Evolutionary conservation across 2,888 invertebrate species (phyloP).

Genomic region (Ormyrus pomaceus): DNA sequence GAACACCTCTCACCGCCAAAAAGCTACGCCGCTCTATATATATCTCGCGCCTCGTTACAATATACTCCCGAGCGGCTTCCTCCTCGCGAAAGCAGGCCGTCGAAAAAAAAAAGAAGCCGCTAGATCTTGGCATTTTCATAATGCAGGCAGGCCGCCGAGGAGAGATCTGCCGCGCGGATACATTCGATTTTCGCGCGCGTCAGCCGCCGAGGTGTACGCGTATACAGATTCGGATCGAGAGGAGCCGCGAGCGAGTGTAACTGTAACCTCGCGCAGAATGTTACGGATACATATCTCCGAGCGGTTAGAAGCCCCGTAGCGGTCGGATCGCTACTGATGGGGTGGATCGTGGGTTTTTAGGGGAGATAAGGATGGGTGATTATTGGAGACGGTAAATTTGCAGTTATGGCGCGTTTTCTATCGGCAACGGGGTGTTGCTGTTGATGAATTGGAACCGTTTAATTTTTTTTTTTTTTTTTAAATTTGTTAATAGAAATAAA

Average conservation of each 20-base stretch:
- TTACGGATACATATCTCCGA: conserved; percentile 43
- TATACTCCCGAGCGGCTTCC: no score
- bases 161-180: conserved; percentile 18
- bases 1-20: background rate
- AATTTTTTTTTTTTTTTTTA: no score
- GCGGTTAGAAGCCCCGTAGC: background rate
- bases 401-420: no score
- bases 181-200: conserved; percentile 34
- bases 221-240: background rate
- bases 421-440: no score
- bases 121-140: conserved; percentile 12
- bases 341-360: background rate
- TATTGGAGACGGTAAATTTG: no score
- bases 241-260: conserved; percentile 8
- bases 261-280: conserved; percentile 42
- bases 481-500: no score
- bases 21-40: background rate
- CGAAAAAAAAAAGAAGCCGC: background rate
- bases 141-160: conserved; percentile 3
- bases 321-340: conserved; percentile 60
- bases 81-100: no score
- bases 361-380: conserved; percentile 9
- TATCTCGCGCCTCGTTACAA: no score
- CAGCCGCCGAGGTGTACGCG: background rate
- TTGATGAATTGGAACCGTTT: no score